A percentile compares a stretch with the other conserved stretches of the same genome.
These are phyloP conservation scores for Lophius americanus DNA, from an alignment of 2,797 vertebrate genomes.

Conservation along the genomic window DNA sequence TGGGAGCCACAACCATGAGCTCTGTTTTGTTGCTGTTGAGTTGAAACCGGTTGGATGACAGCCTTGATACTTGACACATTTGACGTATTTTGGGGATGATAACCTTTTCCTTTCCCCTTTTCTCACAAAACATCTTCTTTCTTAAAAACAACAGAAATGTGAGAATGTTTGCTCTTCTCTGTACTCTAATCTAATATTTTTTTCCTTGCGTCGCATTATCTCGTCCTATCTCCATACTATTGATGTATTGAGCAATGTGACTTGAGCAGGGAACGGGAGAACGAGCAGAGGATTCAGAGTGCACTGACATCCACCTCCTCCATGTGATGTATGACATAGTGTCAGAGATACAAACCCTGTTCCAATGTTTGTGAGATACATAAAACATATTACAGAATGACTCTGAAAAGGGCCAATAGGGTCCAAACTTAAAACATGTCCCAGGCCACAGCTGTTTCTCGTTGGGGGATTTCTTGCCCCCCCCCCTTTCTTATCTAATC, in stretches of 20 bases:
- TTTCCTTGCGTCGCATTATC: neutral
- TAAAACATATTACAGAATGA: conserved; percentile 72
- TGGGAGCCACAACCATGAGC: conserved; percentile 50
- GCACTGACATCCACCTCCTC: conserved; percentile 62
- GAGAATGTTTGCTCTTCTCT: conserved; percentile 17
- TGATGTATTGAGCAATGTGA: conserved; percentile 42
- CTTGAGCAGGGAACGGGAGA: conserved; percentile 41
- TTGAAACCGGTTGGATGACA: conserved; percentile 26
- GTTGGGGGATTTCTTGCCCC: conserved; percentile 46
- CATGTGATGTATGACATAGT: conserved; percentile 66
- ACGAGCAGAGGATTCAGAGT: conserved; percentile 49
- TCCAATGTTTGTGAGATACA: conserved; percentile 65
- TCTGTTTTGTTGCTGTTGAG: conserved; percentile 55
- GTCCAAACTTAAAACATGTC: conserved; percentile 79
- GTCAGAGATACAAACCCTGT: conserved; percentile 36
- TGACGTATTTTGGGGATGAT: conserved; percentile 37
- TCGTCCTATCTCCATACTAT: neutral
- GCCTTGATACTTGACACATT: conserved; percentile 30
- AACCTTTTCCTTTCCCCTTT: conserved; percentile 27
- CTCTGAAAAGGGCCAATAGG: conserved; percentile 62
- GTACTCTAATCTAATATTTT: neutral
- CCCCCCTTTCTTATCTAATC: conserved; percentile 24
- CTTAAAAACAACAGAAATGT: conserved; percentile 26
- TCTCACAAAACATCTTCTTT: conserved; percentile 5
- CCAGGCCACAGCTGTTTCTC: conserved; percentile 70